Conservation (phyloP, 2,113 vertebrate genomes). For the Hiodon tergisus region DNA sequence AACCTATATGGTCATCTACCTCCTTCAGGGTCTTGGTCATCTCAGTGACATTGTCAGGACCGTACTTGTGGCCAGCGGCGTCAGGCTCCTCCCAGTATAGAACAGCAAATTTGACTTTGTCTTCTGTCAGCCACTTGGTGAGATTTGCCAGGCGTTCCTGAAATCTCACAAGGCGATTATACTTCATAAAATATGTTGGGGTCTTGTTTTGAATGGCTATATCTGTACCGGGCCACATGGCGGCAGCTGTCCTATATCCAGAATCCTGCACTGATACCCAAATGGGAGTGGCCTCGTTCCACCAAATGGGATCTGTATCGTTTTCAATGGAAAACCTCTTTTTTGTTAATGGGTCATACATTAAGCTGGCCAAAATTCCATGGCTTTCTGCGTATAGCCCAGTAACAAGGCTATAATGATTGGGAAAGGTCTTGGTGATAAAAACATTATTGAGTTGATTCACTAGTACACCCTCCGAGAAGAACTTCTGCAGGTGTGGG, state of each 20-base stretch:
- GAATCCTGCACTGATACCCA: slow-evolving; percentile 79
- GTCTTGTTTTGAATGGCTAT: slow-evolving; percentile 65
- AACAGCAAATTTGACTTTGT: slow-evolving; percentile 64
- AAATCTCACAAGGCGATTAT: slow-evolving; percentile 63
- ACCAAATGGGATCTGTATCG: slow-evolving; percentile 79
- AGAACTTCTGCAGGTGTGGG: slow-evolving; percentile 75
- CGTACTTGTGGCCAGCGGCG: slow-evolving; percentile 72
- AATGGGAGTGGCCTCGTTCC: slow-evolving; percentile 79
- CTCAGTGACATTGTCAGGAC: slow-evolving; percentile 69
- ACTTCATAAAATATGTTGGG: slow-evolving; percentile 67
- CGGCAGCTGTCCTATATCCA: slow-evolving; percentile 73
- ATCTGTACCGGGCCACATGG: slow-evolving; percentile 92
- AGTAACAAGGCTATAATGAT: slow-evolving; percentile 93
- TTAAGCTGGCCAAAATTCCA: slow-evolving; percentile 79
- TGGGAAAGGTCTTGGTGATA: slow-evolving; percentile 93
- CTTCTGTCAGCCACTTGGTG: slow-evolving; percentile 64
- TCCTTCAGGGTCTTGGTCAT: slow-evolving; percentile 70
- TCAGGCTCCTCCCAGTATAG: slow-evolving; percentile 96
- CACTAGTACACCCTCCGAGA: slow-evolving; percentile 79
- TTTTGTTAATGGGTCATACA: slow-evolving; percentile 72
- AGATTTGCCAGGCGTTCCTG: slow-evolving; percentile 65
- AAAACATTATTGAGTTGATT: slow-evolving; percentile 80
- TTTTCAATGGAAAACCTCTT: slow-evolving; percentile 62
- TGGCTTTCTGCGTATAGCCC: slow-evolving; percentile 91
- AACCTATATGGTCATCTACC: slow-evolving; percentile 75